Conservation (phyloP, 2,888 invertebrate genomes). For the Carpatolechia fugitivella region DNA sequence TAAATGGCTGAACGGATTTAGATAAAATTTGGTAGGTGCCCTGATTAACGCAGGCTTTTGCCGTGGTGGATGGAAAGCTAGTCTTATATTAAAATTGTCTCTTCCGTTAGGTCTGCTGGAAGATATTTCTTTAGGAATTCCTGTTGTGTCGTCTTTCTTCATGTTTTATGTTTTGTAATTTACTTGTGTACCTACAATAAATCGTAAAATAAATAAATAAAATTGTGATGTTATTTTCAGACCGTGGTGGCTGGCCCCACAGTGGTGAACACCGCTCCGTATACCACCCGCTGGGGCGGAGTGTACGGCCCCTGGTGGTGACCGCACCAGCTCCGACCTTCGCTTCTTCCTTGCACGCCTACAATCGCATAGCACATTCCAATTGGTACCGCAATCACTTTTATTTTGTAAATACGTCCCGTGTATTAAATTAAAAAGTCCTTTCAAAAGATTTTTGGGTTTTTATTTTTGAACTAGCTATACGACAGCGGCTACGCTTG, state of each 20-base stretch:
- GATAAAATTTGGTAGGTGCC: too few species aligned
- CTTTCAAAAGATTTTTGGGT: not conserved
- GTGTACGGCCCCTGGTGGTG: not conserved
- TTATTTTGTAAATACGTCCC: conserved; percentile 18
- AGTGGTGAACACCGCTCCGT: conserved; percentile 51
- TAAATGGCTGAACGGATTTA: too few species aligned
- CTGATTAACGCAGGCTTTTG: too few species aligned
- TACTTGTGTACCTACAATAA: too few species aligned
- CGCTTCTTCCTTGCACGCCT: not conserved
- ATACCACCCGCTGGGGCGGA: conserved; percentile 24
- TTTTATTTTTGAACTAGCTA: not conserved
- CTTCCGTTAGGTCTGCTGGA: too few species aligned
- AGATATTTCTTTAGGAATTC: too few species aligned
- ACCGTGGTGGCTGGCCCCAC: conserved; percentile 68
- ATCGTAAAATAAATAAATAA: not conserved
- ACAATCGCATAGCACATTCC: not conserved
- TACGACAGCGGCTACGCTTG: too few species aligned
- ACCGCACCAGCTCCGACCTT: not conserved
- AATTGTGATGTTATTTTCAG: conserved; percentile 31
- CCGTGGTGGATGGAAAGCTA: too few species aligned
- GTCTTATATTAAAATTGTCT: too few species aligned
- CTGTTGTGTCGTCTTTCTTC: too few species aligned
- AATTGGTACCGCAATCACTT: not conserved
- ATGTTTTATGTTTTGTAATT: too few species aligned
- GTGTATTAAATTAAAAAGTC: conserved; percentile 10